These are phyloP conservation scores for Leucopsar rothschildi DNA, from an alignment of 2,113 vertebrate genomes.

Conservation along the genomic window DNA sequence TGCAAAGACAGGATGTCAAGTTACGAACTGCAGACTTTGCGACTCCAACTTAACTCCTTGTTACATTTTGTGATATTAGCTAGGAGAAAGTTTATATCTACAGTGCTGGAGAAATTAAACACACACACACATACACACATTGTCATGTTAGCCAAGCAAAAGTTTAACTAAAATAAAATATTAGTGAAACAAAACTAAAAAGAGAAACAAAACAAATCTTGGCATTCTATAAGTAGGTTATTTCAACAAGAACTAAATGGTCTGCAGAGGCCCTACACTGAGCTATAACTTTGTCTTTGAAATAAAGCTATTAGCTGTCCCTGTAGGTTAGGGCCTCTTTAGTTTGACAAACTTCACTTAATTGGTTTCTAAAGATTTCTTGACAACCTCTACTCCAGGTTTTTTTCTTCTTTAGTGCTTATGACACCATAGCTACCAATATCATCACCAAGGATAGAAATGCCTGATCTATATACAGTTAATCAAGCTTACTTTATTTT, in stretches of 20 bases:
- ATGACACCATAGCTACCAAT: background rate
- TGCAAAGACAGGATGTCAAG: conserved; percentile 70
- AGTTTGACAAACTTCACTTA: background rate
- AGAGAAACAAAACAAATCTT: conserved; percentile 35
- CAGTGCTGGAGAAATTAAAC: conserved; percentile 40
- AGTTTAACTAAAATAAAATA: conserved; percentile 56
- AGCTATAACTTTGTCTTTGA: conserved; percentile 3
- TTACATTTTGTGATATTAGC: conserved; percentile 71
- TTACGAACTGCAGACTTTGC: conserved; percentile 71
- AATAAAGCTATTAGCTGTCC: conserved; percentile 1
- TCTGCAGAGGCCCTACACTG: background rate
- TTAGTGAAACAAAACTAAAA: conserved; percentile 54
- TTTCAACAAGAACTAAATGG: conserved; percentile 21
- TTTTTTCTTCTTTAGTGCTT: background rate
- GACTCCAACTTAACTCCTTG: conserved; percentile 72
- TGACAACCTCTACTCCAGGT: background rate
- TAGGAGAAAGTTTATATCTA: conserved; percentile 65
- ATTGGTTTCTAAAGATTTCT: conserved; percentile 19
- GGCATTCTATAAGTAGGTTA: conserved; percentile 27
- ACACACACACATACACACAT: conserved; percentile 9
- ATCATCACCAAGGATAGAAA: background rate
- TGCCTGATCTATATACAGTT: background rate
- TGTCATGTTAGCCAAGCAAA: conserved; percentile 49
- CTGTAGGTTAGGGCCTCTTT: background rate
- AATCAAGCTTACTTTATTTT: background rate